These are phyloP conservation scores for Zaprionus lachaisei DNA, from an alignment of 1,140 invertebrate species.

Conservation along the genomic window DNA sequence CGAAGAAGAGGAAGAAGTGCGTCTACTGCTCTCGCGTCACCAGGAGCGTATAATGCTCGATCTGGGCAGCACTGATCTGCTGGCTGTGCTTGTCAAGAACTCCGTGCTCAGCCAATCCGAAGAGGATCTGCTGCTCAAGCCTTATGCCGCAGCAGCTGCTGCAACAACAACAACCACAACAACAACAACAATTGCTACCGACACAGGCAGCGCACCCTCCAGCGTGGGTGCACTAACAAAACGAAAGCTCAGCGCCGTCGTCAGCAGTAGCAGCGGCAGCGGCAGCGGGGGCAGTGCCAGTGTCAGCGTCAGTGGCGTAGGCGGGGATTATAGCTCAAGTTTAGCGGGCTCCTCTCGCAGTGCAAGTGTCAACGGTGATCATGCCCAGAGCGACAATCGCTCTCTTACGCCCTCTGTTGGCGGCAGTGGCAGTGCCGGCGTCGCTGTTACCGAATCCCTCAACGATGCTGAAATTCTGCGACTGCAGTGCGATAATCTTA, in stretches of 20 bases:
- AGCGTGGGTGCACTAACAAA: conserved; percentile 63
- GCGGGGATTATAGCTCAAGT: conserved; percentile 59
- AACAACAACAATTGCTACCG: conserved; percentile 17
- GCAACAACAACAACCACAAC: conserved; percentile 21
- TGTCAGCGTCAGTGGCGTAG: conserved; percentile 44
- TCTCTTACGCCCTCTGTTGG: conserved; percentile 75
- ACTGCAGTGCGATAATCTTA: conserved; percentile 83
- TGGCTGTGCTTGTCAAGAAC: conserved; percentile 82
- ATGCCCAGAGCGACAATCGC: conserved; percentile 72
- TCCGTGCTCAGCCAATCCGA: conserved; percentile 77
- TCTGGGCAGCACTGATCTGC: conserved; percentile 74
- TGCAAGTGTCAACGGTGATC: conserved; percentile 77
- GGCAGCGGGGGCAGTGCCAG: conserved; percentile 63
- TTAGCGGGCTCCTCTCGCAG: conserved; percentile 68
- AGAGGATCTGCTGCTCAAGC: conserved; percentile 77
- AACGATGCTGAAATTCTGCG: conserved; percentile 79
- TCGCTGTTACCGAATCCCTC: conserved; percentile 30
- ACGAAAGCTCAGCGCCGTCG: conserved; percentile 73
- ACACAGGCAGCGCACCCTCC: conserved; percentile 71
- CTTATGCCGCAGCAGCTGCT: conserved; percentile 40
- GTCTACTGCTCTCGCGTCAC: conserved; percentile 76
- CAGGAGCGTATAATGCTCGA: conserved; percentile 82
- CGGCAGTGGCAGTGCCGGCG: conserved; percentile 28
- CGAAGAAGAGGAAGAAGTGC: conserved; percentile 84
- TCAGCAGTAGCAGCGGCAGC: conserved; percentile 69